A percentile compares a stretch with the other conserved stretches of the same genome.
Conservation (phyloP, 2,113 vertebrate species). For the Aphyosemion australe region DNA sequence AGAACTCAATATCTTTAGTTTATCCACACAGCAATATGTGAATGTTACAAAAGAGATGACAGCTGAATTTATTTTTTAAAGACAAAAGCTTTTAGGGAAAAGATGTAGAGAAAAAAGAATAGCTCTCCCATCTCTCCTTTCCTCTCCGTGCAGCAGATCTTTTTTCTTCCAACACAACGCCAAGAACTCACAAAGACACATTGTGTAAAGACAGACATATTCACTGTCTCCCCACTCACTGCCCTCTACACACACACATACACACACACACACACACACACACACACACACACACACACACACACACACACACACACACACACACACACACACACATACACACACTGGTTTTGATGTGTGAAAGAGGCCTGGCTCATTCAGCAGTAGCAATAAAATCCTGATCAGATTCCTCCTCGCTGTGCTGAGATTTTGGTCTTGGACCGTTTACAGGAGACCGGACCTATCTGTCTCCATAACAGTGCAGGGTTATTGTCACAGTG, state of each 20-base stretch:
- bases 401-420: constrained; percentile 66
- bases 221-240: constrained; percentile 42
- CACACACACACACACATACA: constrained; percentile 11
- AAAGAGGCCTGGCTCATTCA: constrained; percentile 67
- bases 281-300: constrained; percentile 17
- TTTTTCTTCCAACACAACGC: constrained; percentile 59
- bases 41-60: too few relatives aligned
- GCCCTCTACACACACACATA: constrained; percentile 24
- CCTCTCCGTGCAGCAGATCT: constrained; percentile 41
- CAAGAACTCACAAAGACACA: constrained; percentile 76
- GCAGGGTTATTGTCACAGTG: constrained; percentile 21
- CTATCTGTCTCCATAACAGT: constrained; percentile 32
- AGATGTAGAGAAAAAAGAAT: constrained; percentile 2
- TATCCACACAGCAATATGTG: too few relatives aligned
- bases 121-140: not conserved
- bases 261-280: constrained; percentile 13
- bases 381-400: constrained; percentile 59
- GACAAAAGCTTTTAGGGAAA: too few relatives aligned
- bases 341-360: constrained; percentile 50
- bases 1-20: too few relatives aligned
- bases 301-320: constrained; percentile 23
- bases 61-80: too few relatives aligned
- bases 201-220: constrained; percentile 68
- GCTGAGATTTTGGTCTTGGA: constrained; percentile 40
- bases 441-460: constrained; percentile 16